Percentiles rank a stretch among this genome's conserved stretches.
phyloP scores from a whole-genome alignment of 30 jellyfish, hydroid and myxozoan genomes.

The Turritopsis dohrnii region DNA sequence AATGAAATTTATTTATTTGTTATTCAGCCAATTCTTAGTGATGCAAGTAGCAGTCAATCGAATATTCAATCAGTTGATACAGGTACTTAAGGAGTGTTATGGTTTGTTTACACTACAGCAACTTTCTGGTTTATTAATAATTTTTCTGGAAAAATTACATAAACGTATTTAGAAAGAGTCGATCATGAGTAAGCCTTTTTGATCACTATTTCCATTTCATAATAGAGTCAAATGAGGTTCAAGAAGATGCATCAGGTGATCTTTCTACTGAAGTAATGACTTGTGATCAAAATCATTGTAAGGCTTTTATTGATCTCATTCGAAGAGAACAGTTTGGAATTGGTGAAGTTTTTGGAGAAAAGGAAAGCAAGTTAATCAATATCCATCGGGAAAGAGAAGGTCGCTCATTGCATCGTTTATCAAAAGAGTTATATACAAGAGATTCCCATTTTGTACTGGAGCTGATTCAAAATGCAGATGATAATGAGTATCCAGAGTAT shows the following conservation, averaged over 20 bases:
- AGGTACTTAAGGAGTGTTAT: not conserved
- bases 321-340: conserved; percentile 65
- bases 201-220: conserved; percentile 36
- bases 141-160: too few species aligned
- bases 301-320: conserved; percentile 45
- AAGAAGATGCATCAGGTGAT: conserved; percentile 60
- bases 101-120: not conserved
- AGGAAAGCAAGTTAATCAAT: conserved; percentile 30
- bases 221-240: conserved; percentile 65
- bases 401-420: conserved; percentile 59
- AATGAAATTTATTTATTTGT: too few species aligned
- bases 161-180: too few species aligned
- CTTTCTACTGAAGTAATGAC: conserved; percentile 49
- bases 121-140: too few species aligned
- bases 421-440: conserved; percentile 76
- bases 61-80: not conserved
- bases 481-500: conserved; percentile 47
- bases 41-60: not conserved
- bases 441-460: conserved; percentile 90
- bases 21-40: not conserved
- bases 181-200: conserved; percentile 61
- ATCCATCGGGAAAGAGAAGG: conserved; percentile 63
- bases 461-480: conserved; percentile 89
- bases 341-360: conserved; percentile 54
- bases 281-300: conserved; percentile 43